Base-by-base conservation (phyloP, 2,888 invertebrate species). In the Ecliptopera silaceata region DNA sequence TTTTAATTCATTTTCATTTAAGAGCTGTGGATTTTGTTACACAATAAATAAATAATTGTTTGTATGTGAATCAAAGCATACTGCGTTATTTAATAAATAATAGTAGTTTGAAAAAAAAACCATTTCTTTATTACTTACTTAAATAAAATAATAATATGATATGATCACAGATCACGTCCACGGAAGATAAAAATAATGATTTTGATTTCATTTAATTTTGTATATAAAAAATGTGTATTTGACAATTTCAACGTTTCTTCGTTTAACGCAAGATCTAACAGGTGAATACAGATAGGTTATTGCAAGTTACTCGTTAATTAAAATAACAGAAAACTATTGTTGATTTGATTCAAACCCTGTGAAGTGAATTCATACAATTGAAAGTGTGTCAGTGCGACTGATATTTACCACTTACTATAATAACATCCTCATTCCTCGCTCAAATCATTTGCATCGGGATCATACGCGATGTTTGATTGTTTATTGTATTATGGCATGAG, bases 371-470 rank as follows among this genome's bases (percentile, higher is more conserved):
- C 48, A 52, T 44, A 39, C 3, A 15, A 31, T n/a, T n/a, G 5
- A 34, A 22, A 18, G 22, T 56, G 42, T 42, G 50, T 42, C 45
- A 50, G 46, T 53, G 26, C 17, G 45, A 29, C 31, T 49, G 13
- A 34, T 34, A 34, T 34, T 34, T 39, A 34, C 50, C 56, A 51
- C 50, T 56, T 46, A 56, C 42, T 12, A 29, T 56, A 42, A 51
- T 41, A 4, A 56, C 56, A 51, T 56, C 56, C 56, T 56, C 26
- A 26, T 26, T 26, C 22, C 5, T 22, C 56, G 42, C 51, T 56
- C 42, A n/a, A 42, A 46, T 51, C 49, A 32, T 47, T 31, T 32
- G 34, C 45, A 31, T 22, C 20, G 46, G 34, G 38, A 39, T 39
- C 45, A 45, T 13, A 46, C 11, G 34, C 46, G 32, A 48, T 11